Evolutionary conservation across 1,140 invertebrate species (phyloP), one percentile per base, ranked within the genome.

Genomic region (Gerris buenoi): DNA sequence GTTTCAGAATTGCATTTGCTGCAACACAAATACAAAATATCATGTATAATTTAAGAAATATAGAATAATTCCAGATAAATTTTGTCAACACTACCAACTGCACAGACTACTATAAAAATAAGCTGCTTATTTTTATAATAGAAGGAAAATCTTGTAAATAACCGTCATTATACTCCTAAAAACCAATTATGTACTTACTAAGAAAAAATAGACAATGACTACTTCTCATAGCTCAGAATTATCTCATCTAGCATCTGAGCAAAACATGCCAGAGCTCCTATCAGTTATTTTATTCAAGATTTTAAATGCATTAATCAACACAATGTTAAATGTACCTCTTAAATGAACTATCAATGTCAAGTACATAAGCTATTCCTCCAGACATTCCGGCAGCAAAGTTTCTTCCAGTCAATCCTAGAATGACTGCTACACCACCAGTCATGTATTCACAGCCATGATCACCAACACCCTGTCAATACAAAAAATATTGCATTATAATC

Each of bases 391-490:
- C 97, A 56, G 95, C 96, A 81, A 99, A 99, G 81, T 99, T 99
- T 66, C 94, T 81, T 65, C 95, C 95, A 15, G 93, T 96, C n/a
- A 88, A 80, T 3, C 95, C 95, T 14, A 99, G 82, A 75, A 99
- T 91, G 5, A 99, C 80, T 67, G 90, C 90, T 68, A 83, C 81
- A 68, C 95, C 95, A 27, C 94, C 96, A 57, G 97, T 99, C 97
- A 99, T 99, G 76, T 99, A 99, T 80, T 99, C 97, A 82, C 97
- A 99, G 27, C 95, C 96, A 79, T 99, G 96, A 82, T 99, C 97
- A 63, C 97, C 97, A 65, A 96, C 94, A 66, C 94, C 95, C 81
- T 88, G 82, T n/a, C 84, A 83, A 63, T 73, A 67, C 5, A 1
- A 65, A 57, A n/a, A n/a, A n/a, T n/a, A n/a, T n/a, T n/a, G n/a